A percentile compares a stretch with the other conserved stretches of the same genome.
Evolutionary conservation across 2,888 invertebrate genomes (phyloP).

Genomic region (Gymnosoma rotundatum): DNA sequence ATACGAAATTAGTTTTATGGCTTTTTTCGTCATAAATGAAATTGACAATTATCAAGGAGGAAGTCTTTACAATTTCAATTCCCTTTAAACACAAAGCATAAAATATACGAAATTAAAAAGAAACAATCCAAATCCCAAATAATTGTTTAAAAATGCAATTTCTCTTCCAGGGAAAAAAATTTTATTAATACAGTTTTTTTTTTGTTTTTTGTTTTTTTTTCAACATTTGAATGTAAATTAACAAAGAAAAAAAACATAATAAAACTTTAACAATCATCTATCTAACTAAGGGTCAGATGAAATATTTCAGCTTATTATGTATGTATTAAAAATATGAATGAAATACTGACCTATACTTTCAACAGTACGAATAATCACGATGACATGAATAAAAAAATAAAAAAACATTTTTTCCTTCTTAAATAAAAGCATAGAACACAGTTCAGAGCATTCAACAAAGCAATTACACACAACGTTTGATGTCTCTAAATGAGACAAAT

Average conservation of each 20-base stretch:
- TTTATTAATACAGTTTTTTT: slow-evolving; percentile 18
- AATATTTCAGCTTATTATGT: slow-evolving; percentile 52
- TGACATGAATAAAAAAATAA: slow-evolving; percentile 45
- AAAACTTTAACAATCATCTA: slow-evolving; percentile 24
- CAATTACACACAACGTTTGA: slow-evolving; percentile 52
- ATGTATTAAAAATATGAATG: slow-evolving; percentile 44
- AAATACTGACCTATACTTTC: slow-evolving; percentile 65
- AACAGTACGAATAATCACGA: slow-evolving; percentile 47
- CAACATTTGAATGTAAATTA: slow-evolving; percentile 59
- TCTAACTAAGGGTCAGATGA: slow-evolving; percentile 53
- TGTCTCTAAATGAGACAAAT: slow-evolving; percentile 35
- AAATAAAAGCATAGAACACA: slow-evolving; percentile 42
- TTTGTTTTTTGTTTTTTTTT: no score
- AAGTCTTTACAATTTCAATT: slow-evolving; percentile 48
- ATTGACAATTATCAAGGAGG: slow-evolving; percentile 37
- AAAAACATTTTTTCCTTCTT: slow-evolving; percentile 13
- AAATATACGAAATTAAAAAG: slow-evolving; percentile 2
- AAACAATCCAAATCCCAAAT: no score
- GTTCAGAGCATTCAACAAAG: slow-evolving; percentile 44
- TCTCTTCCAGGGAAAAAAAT: slow-evolving; percentile 25
- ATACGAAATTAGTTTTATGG: background rate
- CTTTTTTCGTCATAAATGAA: slow-evolving; percentile 15
- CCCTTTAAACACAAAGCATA: slow-evolving; percentile 22
- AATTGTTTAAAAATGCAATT: slow-evolving; percentile 2
- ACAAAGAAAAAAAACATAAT: slow-evolving; percentile 6